Evolutionary conservation across 35 echinoderm and acorn worm genomes (phyloP), one percentile per base, ranked within the genome.

Genomic region (Diadema setosum): DNA sequence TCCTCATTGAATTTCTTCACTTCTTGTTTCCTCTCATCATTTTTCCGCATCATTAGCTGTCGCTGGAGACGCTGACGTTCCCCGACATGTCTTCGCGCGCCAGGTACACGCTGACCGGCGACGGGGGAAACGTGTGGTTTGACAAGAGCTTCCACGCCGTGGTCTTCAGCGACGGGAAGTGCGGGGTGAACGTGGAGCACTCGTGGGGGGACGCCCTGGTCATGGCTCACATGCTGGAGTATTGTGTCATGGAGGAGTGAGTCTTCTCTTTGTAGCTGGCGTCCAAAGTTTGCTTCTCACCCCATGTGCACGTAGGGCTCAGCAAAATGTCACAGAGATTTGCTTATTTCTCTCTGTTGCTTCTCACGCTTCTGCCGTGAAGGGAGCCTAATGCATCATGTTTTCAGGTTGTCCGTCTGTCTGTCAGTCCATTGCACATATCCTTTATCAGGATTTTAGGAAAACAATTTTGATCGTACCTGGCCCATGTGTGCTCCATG

Each of bases 171-270:
- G 87, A 94, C 70, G 92, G 82, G 34, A 84, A 60, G 57, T 76
- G 39, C 32, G 87, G 92, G 39, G 40, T 60, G 65, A 94, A 89
- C 26, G 82, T 83, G 4, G 92, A 94, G 69, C 92, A 94, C 82
- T 94, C 92, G 35, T 94, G 92, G 92, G 92, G 87, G 0, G 92
- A 94, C 14, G 92, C 87, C 2, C 92, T 87, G 18, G 92, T 94
- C 29, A 87, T 90, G 29, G 92, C 64, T 5, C 92, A 94, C 39
- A 84, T 90, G 20, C 48, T 64, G 45, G 92, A 94, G 44, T 89
- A 90, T 40, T 34, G 81, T 5, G 56, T 82, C 64, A 85, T 82
- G 30, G 92, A 94, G 80, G 92, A 94, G 92, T 94, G 76, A 94
- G 92, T 39, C 11, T n/a, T n/a, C n/a, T n/a, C n/a, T n/a, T n/a